A percentile compares a stretch with the other conserved stretches of the same genome.
phyloP scores from a whole-genome alignment of 2,797 vertebrate species.

The Pangasius larnaudii region DNA sequence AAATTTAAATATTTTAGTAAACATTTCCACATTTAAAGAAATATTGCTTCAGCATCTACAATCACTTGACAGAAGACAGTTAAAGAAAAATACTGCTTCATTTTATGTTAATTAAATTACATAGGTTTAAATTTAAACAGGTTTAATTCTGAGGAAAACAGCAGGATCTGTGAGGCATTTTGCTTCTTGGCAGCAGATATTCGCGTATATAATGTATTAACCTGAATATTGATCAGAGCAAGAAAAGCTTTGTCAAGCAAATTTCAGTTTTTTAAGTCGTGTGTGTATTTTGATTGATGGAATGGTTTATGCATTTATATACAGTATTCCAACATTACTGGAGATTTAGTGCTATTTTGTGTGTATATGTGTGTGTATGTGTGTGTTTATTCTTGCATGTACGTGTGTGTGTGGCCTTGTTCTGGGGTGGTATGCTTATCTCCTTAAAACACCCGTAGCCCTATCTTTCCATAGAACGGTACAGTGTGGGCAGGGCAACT shows the following conservation, averaged over 20 bases:
- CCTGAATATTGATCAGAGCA: background rate
- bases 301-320: background rate
- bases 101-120: background rate
- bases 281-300: background rate
- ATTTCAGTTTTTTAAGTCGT: background rate
- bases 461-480: slow-evolving; percentile 42
- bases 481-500: slow-evolving; percentile 31
- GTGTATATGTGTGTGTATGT: background rate
- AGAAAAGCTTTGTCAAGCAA: background rate
- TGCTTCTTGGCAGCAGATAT: background rate
- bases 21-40: background rate
- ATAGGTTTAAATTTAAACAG: too few relatives aligned
- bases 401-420: background rate
- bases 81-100: background rate
- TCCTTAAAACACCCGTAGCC: slow-evolving; percentile 48
- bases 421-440: slow-evolving; percentile 39
- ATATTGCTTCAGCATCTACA: background rate
- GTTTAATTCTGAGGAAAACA: background rate
- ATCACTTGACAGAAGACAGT: background rate
- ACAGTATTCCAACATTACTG: background rate
- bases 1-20: background rate
- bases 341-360: background rate
- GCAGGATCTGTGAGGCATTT: background rate
- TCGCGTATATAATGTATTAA: background rate
- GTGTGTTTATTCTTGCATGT: background rate